phyloP scores from a whole-genome alignment of 2,888 invertebrate species.

The Ectobius pallidus region DNA sequence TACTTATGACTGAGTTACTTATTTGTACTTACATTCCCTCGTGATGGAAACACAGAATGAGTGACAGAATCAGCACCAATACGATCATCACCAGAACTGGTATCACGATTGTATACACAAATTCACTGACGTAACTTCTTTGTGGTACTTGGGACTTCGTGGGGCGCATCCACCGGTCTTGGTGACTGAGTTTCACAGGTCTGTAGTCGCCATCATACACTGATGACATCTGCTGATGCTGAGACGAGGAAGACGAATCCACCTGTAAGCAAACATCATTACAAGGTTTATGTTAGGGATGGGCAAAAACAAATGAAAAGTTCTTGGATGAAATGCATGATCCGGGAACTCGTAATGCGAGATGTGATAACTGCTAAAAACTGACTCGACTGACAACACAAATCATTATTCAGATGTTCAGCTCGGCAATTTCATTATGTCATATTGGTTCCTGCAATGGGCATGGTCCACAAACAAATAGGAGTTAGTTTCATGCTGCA shows the following conservation, averaged over 20 bases:
- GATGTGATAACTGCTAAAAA: too few species aligned
- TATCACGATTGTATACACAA: constrained; percentile 71
- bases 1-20: too few species aligned
- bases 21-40: constrained; percentile 73
- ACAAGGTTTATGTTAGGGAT: too few species aligned
- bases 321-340: too few species aligned
- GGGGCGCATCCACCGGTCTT: constrained; percentile 68
- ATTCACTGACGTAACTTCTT: constrained; percentile 71
- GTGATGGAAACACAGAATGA: constrained; percentile 76
- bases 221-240: constrained; percentile 48
- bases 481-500: too few species aligned
- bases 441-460: too few species aligned
- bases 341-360: too few species aligned
- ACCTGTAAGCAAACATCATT: constrained; percentile 13
- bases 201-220: constrained; percentile 42
- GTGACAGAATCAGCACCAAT: constrained; percentile 69
- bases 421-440: too few species aligned
- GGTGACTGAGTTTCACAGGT: constrained; percentile 40
- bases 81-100: constrained; percentile 72
- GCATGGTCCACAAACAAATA: too few species aligned
- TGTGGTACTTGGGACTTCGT: constrained; percentile 65
- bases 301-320: too few species aligned
- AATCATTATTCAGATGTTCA: too few species aligned
- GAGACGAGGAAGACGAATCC: constrained; percentile 51
- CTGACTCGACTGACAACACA: too few species aligned